These are phyloP conservation scores for Corydoras sp. DNA, from an alignment of 2,113 vertebrate genomes.

Conservation along the genomic window DNA sequence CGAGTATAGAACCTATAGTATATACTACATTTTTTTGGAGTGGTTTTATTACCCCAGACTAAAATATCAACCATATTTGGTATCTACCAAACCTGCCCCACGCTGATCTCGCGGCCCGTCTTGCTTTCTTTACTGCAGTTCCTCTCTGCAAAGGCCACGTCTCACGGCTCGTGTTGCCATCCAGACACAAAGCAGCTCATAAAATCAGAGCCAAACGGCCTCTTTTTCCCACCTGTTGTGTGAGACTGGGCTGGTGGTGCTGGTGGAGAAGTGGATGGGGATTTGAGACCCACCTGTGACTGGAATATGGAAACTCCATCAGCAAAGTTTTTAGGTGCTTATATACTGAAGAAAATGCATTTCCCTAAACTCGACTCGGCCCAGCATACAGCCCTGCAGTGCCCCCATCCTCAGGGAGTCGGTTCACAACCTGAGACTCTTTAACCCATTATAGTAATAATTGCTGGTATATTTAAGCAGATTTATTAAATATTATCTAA, in stretches of 20 bases:
- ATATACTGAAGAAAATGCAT: slow-evolving; percentile 32
- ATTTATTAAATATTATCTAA: not conserved
- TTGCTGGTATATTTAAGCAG: slow-evolving; percentile 1
- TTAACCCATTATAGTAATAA: not conserved
- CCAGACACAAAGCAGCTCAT: slow-evolving; percentile 60
- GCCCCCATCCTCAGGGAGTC: not conserved
- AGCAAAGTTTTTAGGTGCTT: slow-evolving; percentile 25
- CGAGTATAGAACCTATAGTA: slow-evolving; percentile 13
- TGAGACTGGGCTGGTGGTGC: slow-evolving; percentile 40
- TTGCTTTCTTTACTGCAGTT: slow-evolving; percentile 33
- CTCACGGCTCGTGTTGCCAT: slow-evolving; percentile 63
- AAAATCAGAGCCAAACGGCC: slow-evolving; percentile 47
- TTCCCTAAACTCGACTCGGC: slow-evolving; percentile 55
- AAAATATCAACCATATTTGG: slow-evolving; percentile 14
- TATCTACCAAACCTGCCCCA: slow-evolving; percentile 14
- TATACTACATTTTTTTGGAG: slow-evolving; percentile 21
- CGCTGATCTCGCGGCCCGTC: slow-evolving; percentile 11
- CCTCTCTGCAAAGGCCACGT: slow-evolving; percentile 37
- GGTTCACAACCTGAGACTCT: not conserved
- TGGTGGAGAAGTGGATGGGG: slow-evolving; percentile 10
- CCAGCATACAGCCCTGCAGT: slow-evolving; percentile 28
- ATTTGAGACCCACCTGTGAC: slow-evolving; percentile 67
- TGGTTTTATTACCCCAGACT: slow-evolving; percentile 25
- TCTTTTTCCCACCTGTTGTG: slow-evolving; percentile 66
- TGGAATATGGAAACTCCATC: slow-evolving; percentile 47